Conservation (phyloP, 2,888 invertebrate species). For the Xestia xanthographa region DNA sequence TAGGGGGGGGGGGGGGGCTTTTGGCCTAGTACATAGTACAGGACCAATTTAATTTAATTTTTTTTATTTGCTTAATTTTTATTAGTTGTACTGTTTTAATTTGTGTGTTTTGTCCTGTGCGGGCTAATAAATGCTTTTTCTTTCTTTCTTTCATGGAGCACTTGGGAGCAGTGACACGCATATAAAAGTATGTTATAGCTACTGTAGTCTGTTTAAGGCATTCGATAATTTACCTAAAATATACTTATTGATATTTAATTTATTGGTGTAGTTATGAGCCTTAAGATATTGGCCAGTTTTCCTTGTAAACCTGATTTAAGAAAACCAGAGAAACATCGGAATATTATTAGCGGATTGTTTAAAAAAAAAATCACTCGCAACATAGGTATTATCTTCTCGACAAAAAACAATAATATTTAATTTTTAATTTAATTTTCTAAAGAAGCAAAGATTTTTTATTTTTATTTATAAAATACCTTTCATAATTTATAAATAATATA, state of each 20-base stretch:
- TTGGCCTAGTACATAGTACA: no score
- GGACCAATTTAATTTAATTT: no score
- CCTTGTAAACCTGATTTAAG: not conserved
- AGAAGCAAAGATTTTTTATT: not conserved
- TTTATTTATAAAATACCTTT: no score
- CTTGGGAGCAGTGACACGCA: no score
- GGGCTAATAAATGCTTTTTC: no score
- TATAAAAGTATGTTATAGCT: no score
- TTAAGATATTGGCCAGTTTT: conserved; percentile 4
- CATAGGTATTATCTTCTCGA: not conserved
- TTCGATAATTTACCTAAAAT: not conserved
- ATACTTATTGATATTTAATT: not conserved
- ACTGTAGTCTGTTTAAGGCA: not conserved
- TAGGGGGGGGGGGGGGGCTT: no score
- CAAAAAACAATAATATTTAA: not conserved
- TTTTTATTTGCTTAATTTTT: no score
- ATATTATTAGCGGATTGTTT: not conserved
- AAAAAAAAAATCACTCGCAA: not conserved
- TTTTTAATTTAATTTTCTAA: not conserved
- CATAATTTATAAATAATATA: no score
- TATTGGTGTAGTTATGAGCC: not conserved
- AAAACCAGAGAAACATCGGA: not conserved
- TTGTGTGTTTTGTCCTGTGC: no score
- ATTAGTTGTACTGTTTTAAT: no score
- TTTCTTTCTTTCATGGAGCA: no score